A percentile compares a stretch with the other conserved stretches of the same genome.
These are phyloP conservation scores for Pammene fasciana DNA, from an alignment of 2,888 invertebrate species.

Conservation along the genomic window DNA sequence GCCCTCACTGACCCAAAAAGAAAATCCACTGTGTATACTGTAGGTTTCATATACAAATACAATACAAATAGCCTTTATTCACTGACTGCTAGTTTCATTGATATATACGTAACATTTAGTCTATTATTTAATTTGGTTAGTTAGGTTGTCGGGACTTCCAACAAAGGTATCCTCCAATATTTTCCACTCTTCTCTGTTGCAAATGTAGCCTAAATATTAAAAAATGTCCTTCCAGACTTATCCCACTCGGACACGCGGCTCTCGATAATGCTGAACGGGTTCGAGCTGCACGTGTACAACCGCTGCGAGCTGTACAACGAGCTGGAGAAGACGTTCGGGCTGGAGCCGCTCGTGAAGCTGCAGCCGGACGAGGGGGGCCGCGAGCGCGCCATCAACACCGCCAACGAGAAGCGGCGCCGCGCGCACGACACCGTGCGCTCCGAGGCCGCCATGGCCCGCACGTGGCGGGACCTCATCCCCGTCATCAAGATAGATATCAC, in stretches of 20 bases:
- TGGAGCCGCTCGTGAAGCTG: slow-evolving; percentile 90
- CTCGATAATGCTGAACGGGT: slow-evolving; percentile 95
- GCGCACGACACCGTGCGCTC: slow-evolving; percentile 84
- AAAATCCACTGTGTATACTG: too few relatives aligned
- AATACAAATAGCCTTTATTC: too few relatives aligned
- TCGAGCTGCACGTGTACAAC: slow-evolving; percentile 98
- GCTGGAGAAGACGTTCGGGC: slow-evolving; percentile 93
- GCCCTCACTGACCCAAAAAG: too few relatives aligned
- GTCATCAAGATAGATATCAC: slow-evolving; percentile 97
- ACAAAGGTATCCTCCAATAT: too few relatives aligned
- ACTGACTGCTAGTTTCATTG: too few relatives aligned
- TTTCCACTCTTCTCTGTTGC: too few relatives aligned
- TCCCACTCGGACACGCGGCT: slow-evolving; percentile 97
- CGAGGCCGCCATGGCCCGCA: slow-evolving; percentile 92
- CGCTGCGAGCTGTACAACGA: slow-evolving; percentile 93
- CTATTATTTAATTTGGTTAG: too few relatives aligned
- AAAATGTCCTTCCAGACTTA: slow-evolving; percentile 85
- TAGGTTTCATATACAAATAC: too few relatives aligned
- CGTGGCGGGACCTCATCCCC: slow-evolving; percentile 98
- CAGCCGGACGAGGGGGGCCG: slow-evolving; percentile 82
- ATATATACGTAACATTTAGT: too few relatives aligned
- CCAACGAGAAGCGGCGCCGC: slow-evolving; percentile 83
- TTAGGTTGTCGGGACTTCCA: too few relatives aligned
- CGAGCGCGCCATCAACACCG: slow-evolving; percentile 85
- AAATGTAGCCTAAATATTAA: too few relatives aligned